These are phyloP conservation scores for Notamacropus eugenii DNA, from an alignment of 2,797 vertebrate genomes.

Conservation along the genomic window DNA sequence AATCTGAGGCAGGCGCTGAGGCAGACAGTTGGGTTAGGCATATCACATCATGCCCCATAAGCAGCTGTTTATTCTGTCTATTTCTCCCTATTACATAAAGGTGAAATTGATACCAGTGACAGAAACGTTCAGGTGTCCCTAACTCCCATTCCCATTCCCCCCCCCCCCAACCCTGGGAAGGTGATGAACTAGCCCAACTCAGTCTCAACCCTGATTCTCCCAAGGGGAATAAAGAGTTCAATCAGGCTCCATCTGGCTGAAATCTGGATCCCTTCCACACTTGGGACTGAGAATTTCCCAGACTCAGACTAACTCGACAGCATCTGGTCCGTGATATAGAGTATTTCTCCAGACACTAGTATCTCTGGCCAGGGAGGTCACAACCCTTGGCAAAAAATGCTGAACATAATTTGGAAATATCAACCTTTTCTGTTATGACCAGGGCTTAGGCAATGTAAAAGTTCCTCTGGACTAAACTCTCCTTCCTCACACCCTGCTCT, in stretches of 20 bases:
- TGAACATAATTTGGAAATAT: background rate
- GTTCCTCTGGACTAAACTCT: background rate
- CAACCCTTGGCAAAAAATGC: background rate
- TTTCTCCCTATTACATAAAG: background rate
- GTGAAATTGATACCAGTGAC: background rate
- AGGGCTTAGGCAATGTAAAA: background rate
- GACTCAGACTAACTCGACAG: background rate
- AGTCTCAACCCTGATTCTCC: background rate
- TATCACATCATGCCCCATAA: background rate
- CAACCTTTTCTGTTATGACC: background rate
- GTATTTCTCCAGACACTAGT: background rate
- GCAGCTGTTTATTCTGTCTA: background rate
- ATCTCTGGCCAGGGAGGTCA: background rate
- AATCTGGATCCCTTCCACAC: background rate
- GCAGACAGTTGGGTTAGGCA: background rate
- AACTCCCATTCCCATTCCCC: background rate
- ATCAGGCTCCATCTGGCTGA: background rate
- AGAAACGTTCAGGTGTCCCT: slow-evolving; percentile 20
- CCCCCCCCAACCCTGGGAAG: background rate
- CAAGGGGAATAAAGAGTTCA: background rate
- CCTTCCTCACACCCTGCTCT: background rate
- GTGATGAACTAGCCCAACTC: background rate
- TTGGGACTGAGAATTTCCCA: background rate
- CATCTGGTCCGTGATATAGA: background rate
- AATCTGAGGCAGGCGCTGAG: background rate